A percentile compares a stretch with the other conserved stretches of the same genome.
Evolutionary conservation across 2,797 vertebrate genomes (phyloP).

Genomic region (Arvicola amphibius): DNA sequence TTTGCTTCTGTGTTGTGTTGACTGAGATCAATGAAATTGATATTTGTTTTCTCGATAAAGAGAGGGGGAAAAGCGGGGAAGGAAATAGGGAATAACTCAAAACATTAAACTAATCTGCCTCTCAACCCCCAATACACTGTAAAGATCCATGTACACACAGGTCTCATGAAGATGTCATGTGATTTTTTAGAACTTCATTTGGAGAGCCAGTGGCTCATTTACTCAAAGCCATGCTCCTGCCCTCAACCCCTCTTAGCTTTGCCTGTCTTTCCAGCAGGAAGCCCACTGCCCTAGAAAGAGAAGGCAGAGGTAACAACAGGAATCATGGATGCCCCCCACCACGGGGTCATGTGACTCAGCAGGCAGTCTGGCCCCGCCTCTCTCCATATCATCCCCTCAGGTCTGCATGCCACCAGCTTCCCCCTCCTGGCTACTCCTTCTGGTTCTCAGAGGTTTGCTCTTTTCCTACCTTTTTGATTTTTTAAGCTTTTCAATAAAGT

Average conservation of each 20-base stretch:
- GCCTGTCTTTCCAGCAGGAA: conserved; percentile 21
- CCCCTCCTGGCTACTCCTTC: background rate
- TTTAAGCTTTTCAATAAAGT: conserved; percentile 17
- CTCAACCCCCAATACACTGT: background rate
- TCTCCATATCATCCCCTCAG: background rate
- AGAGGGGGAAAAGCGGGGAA: background rate
- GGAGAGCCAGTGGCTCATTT: background rate
- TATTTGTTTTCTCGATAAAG: background rate
- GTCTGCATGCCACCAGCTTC: background rate
- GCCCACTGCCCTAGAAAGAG: background rate
- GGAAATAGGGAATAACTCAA: background rate
- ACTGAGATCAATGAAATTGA: background rate
- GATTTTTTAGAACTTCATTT: conserved; percentile 9
- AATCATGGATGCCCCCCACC: background rate
- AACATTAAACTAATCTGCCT: conserved; percentile 20
- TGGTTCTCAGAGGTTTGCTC: background rate
- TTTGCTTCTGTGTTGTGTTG: background rate
- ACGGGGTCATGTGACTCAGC: background rate
- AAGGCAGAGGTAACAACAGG: background rate
- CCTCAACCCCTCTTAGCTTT: conserved; percentile 37
- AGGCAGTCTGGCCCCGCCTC: background rate
- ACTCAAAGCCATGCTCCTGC: background rate
- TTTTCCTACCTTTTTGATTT: background rate
- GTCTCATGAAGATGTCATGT: background rate
- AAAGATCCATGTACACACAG: background rate